phyloP scores from a whole-genome alignment of 2,113 vertebrate species.

The Melospiza melodia region DNA sequence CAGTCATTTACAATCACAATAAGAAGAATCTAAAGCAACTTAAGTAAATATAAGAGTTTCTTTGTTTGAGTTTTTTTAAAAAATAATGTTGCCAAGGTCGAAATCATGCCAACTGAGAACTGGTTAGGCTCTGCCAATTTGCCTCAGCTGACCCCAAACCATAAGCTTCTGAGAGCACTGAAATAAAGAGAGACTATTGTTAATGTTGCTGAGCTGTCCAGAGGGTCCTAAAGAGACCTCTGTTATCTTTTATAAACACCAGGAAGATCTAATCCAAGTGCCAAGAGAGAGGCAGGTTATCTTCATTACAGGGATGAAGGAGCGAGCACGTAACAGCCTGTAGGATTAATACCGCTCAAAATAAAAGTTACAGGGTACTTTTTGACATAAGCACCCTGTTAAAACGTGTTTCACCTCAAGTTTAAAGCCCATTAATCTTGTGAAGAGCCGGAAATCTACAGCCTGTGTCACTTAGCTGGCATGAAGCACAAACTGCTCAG shows the following conservation, averaged over 20 bases:
- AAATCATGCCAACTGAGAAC: background rate
- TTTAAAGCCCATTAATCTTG: slow-evolving; percentile 43
- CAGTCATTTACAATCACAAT: background rate
- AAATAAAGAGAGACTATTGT: background rate
- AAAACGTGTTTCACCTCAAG: background rate
- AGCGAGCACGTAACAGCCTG: background rate
- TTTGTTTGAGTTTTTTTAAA: background rate
- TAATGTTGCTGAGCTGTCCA: background rate
- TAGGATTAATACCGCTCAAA: background rate
- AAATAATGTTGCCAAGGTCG: background rate
- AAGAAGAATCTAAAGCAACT: background rate
- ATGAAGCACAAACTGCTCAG: background rate
- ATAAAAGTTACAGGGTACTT: background rate
- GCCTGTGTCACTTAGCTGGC: background rate
- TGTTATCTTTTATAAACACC: slow-evolving; percentile 6
- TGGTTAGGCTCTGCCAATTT: background rate
- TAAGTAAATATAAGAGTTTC: background rate
- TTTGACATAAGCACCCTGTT: slow-evolving; percentile 20
- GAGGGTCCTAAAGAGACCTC: background rate
- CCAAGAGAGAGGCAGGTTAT: slow-evolving; percentile 11
- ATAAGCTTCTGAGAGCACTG: background rate
- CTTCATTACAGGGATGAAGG: background rate
- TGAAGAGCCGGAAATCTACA: background rate
- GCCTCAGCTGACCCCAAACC: background rate
- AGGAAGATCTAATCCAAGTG: slow-evolving; percentile 28